A percentile compares a stretch with the other conserved stretches of the same genome.
Evolutionary conservation across 2,888 invertebrate species (phyloP).

Genomic region (Drosophila multiciliata): DNA sequence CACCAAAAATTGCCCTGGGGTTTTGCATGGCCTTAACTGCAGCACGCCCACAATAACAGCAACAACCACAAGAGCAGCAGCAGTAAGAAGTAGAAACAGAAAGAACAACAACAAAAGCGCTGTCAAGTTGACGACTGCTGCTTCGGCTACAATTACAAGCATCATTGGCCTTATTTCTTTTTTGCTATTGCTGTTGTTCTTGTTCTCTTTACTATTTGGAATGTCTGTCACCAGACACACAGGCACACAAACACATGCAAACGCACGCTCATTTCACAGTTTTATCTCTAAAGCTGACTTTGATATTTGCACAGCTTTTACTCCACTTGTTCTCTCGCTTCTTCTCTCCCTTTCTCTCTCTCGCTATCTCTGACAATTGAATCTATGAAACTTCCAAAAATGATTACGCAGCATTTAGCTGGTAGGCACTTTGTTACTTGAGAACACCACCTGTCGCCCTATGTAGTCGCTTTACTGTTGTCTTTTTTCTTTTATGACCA

Average conservation of each 20-base stretch:
- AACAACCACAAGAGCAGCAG: slow-evolving; percentile 12
- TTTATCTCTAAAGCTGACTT: slow-evolving; percentile 65
- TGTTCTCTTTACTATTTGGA: slow-evolving; percentile 42
- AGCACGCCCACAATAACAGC: slow-evolving; percentile 52
- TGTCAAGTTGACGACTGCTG: slow-evolving; percentile 48
- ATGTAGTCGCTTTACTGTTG: background rate
- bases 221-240: slow-evolving; percentile 40
- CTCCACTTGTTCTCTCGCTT: slow-evolving; percentile 33
- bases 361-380: slow-evolving; percentile 25
- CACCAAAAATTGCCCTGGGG: slow-evolving; percentile 50
- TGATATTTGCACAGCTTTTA: slow-evolving; percentile 69
- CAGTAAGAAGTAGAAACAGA: slow-evolving; percentile 28
- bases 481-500: slow-evolving; percentile 36
- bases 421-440: slow-evolving; percentile 54
- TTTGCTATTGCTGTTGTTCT: slow-evolving; percentile 48
- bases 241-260: background rate
- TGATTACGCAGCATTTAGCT: slow-evolving; percentile 74
- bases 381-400: slow-evolving; percentile 68
- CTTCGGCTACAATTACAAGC: slow-evolving; percentile 73
- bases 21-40: slow-evolving; percentile 56
- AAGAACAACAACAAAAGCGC: slow-evolving; percentile 35
- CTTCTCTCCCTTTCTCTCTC: background rate
- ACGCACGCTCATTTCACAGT: slow-evolving; percentile 13
- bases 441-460: slow-evolving; percentile 19
- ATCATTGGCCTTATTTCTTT: slow-evolving; percentile 77